Evolutionary conservation across 2,888 invertebrate species (phyloP).

Genomic region (Myopa tessellatipennis): DNA sequence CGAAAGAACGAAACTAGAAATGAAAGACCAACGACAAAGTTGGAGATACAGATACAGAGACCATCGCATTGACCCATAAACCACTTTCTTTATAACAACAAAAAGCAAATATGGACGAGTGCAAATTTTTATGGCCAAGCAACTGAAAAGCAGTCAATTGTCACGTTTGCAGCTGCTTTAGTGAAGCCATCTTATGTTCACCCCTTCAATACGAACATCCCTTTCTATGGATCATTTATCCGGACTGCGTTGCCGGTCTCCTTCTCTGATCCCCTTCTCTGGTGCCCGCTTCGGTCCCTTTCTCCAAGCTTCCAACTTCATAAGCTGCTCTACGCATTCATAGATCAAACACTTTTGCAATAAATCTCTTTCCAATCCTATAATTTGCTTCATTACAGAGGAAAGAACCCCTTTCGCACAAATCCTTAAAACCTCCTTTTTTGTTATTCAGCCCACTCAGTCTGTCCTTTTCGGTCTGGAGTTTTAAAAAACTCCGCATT

Average conservation of each 20-base stretch:
- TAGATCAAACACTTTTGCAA: constrained; percentile 59
- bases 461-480: not conserved
- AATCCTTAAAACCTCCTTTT: constrained; percentile 45
- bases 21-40: not conserved
- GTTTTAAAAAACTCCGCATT: not conserved
- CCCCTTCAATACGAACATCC: not conserved
- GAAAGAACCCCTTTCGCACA: constrained; percentile 56
- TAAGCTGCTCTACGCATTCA: not conserved
- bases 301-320: not conserved
- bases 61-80: not conserved
- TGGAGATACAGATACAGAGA: not conserved
- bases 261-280: not conserved
- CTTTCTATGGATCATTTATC: not conserved
- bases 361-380: constrained; percentile 64
- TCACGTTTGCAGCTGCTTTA: not conserved
- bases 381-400: constrained; percentile 62
- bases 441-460: constrained; percentile 13
- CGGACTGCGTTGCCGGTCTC: not conserved
- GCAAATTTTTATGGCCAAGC: no score
- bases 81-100: not conserved
- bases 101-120: not conserved
- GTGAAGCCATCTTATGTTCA: not conserved
- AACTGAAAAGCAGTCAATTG: not conserved
- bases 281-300: not conserved
- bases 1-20: not conserved